A percentile compares a stretch with the other conserved stretches of the same genome.
These are phyloP conservation scores for Neolamprologus multifasciatus DNA, from an alignment of 2,797 vertebrate species.

Conservation along the genomic window DNA sequence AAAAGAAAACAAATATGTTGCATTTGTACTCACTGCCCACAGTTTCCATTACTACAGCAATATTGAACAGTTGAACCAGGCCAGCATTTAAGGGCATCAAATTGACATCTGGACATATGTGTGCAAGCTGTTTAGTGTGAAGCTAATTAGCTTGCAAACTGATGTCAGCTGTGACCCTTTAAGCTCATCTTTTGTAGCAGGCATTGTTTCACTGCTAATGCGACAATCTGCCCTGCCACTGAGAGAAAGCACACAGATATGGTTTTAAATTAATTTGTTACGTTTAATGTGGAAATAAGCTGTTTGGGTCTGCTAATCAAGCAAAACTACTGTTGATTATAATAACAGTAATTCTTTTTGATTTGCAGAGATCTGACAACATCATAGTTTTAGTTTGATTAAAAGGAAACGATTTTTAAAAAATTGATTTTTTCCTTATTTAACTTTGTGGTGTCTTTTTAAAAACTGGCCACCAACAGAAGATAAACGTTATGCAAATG, in stretches of 20 bases:
- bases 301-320: not conserved
- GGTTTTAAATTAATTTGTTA: not conserved
- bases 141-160: not conserved
- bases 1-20: not conserved
- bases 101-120: not conserved
- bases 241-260: not conserved
- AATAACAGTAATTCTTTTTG: not conserved
- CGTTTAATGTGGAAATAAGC: not conserved
- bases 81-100: not conserved
- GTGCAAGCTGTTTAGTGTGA: not conserved
- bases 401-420: accelerated
- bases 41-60: not conserved
- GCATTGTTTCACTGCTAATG: not conserved
- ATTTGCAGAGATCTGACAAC: not conserved
- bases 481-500: not conserved
- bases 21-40: not conserved
- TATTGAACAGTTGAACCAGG: not conserved
- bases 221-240: not conserved
- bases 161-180: not conserved
- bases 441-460: not conserved
- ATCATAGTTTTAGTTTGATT: not conserved
- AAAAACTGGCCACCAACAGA: accelerated
- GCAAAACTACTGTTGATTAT: not conserved
- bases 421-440: not conserved
- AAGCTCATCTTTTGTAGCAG: not conserved